These are phyloP conservation scores for Halictus quadricinctus DNA, from an alignment of 2,888 invertebrate genomes.

Conservation along the genomic window DNA sequence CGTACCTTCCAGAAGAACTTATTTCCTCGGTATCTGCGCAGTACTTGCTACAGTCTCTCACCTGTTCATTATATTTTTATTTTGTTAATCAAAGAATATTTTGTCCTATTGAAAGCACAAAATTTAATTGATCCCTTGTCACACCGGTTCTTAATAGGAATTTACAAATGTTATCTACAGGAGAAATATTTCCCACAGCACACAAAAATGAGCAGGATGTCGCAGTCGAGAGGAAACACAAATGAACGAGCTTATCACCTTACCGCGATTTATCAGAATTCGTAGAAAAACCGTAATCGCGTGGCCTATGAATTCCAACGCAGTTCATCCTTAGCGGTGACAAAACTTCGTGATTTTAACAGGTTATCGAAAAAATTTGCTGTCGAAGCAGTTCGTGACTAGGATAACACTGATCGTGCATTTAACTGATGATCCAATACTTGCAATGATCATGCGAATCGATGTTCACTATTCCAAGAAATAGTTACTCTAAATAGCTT, in stretches of 20 bases:
- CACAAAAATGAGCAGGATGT: neutral
- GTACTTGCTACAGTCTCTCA: neutral
- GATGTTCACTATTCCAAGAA: neutral
- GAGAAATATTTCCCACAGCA: neutral
- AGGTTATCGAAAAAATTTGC: neutral
- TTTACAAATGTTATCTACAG: neutral
- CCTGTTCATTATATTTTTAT: neutral
- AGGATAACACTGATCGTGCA: neutral
- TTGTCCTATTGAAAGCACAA: too few relatives aligned
- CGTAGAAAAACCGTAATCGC: neutral
- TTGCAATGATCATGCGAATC: neutral
- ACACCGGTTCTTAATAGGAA: too few relatives aligned
- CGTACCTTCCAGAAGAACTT: neutral
- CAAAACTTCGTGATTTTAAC: neutral
- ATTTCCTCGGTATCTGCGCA: neutral
- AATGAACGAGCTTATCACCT: conserved; percentile 11
- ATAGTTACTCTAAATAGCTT: neutral
- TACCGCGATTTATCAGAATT: conserved; percentile 21
- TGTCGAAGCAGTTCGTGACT: neutral
- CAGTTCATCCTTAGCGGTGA: neutral
- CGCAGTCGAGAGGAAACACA: neutral
- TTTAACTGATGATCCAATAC: neutral
- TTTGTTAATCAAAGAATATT: too few relatives aligned
- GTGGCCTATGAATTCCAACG: neutral
- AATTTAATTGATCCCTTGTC: too few relatives aligned